Percentiles rank a stretch among this genome's conserved stretches.
Conservation (phyloP, 2,113 vertebrate species). For the Acrocephalus arundinaceus region DNA sequence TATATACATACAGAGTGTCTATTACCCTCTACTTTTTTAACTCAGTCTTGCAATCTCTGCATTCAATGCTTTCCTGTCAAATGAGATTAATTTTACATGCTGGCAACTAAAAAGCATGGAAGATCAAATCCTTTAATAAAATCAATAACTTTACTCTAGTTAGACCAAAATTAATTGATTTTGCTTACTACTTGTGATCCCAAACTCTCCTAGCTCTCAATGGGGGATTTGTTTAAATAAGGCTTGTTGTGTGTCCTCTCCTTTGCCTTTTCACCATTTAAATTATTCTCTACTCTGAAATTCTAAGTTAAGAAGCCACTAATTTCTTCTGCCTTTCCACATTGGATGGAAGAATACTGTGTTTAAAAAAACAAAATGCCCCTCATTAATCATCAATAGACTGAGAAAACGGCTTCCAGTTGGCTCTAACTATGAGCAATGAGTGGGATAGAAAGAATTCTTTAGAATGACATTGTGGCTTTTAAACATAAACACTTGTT, state of each 20-base stretch:
- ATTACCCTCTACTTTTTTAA: neutral
- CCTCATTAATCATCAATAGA: neutral
- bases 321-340: neutral
- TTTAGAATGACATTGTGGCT: neutral
- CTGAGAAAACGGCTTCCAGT: neutral
- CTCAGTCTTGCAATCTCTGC: neutral
- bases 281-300: constrained; percentile 12
- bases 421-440: neutral
- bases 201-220: neutral
- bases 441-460: neutral
- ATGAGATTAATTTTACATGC: constrained; percentile 11
- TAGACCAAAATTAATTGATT: constrained; percentile 19
- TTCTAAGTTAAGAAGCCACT: neutral
- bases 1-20: neutral
- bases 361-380: neutral
- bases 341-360: neutral
- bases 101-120: neutral
- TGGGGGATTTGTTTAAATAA: neutral
- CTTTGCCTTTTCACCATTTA: neutral
- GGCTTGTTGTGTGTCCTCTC: neutral
- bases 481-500: constrained; percentile 37
- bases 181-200: neutral
- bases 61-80: neutral
- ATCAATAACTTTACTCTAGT: constrained; percentile 2
- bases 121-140: neutral